These are phyloP conservation scores for Martes martes DNA, from an alignment of 2,113 vertebrate species.

Conservation along the genomic window DNA sequence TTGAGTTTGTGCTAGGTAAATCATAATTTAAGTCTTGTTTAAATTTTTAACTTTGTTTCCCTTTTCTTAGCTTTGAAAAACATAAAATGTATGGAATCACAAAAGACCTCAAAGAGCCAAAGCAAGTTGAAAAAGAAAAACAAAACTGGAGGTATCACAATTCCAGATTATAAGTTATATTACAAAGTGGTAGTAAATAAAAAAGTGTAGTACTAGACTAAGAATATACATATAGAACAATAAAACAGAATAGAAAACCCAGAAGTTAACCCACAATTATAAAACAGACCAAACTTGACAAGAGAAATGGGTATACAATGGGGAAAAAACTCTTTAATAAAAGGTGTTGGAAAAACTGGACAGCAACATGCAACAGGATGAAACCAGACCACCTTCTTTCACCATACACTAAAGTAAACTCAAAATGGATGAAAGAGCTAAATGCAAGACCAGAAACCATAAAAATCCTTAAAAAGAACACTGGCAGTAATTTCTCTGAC, in stretches of 20 bases:
- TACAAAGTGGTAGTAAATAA: not conserved
- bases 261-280: not conserved
- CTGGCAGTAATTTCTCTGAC: not conserved
- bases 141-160: not conserved
- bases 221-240: not conserved
- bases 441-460: not conserved
- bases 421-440: not conserved
- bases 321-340: not conserved
- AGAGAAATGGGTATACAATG: not conserved
- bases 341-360: not conserved
- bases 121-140: not conserved
- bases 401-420: not conserved
- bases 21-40: not conserved
- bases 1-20: not conserved
- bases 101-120: not conserved
- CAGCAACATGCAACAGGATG: not conserved
- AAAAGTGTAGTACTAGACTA: not conserved
- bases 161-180: not conserved
- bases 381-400: not conserved
- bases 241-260: not conserved
- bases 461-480: not conserved
- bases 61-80: not conserved
- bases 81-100: not conserved
- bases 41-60: not conserved
- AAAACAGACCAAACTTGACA: not conserved